phyloP scores from a whole-genome alignment of 2,888 invertebrate genomes.

The Pilophorus perplexus region DNA sequence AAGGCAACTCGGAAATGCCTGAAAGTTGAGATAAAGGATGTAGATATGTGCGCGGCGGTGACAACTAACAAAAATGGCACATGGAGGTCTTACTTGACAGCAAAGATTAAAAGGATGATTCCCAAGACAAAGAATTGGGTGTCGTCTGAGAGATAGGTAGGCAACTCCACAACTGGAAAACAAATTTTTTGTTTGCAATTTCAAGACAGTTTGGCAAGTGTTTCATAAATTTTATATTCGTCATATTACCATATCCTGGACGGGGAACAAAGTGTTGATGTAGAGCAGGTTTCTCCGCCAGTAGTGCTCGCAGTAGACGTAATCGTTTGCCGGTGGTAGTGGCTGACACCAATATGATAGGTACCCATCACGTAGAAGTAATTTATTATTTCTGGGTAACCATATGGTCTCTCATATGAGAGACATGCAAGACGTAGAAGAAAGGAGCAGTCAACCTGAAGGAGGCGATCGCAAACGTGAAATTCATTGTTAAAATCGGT shows the following conservation, averaged over 20 bases:
- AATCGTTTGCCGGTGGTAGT: slow-evolving; percentile 67
- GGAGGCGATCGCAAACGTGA: no score
- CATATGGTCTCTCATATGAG: no score
- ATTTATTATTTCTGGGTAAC: no score
- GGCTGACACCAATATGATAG: slow-evolving; percentile 68
- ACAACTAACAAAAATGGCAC: no score
- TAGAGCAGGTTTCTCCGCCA: slow-evolving; percentile 86
- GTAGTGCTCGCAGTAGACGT: slow-evolving; percentile 69
- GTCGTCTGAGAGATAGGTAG: slow-evolving; percentile 82
- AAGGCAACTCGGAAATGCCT: slow-evolving; percentile 77
- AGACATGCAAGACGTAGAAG: slow-evolving; percentile 71
- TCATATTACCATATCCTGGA: slow-evolving; percentile 60
- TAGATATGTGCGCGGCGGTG: no score
- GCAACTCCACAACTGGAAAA: slow-evolving; percentile 81
- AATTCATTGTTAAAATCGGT: no score
- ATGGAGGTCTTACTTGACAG: slow-evolving; percentile 63
- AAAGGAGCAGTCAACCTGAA: slow-evolving; percentile 78
- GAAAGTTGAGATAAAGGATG: no score
- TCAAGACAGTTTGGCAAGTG: not conserved
- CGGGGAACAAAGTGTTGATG: slow-evolving; percentile 75
- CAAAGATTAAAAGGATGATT: slow-evolving; percentile 74
- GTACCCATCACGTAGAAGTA: slow-evolving; percentile 68
- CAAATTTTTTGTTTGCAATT: not conserved
- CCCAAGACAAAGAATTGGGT: slow-evolving; percentile 84
- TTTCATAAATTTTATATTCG: not conserved